Base-by-base conservation (phyloP, 1,140 invertebrate genomes). In the Spodoptera litura region DNA sequence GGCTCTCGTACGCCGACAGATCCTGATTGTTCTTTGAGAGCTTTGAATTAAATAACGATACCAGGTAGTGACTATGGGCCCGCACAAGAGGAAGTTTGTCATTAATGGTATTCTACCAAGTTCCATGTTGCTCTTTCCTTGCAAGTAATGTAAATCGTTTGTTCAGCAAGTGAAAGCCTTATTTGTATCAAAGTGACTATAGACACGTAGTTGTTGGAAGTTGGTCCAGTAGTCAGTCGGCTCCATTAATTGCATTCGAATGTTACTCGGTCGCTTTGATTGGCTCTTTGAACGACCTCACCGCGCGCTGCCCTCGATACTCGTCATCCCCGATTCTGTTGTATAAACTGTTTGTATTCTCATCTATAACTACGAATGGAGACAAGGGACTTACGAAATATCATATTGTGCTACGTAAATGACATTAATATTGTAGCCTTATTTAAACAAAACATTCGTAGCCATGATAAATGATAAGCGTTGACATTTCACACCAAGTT, bases 171-270 rank as follows among this genome's bases (percentile, higher is more conserved):
- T 44, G 6, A 44, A 44, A 44, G 38, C 6, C 38, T 44, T 44
- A 44, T 44, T 10, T 6, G 9, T 44, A 44, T 4, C 9, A 44
- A 3, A 8, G 38, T 44, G 38, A 44, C 38, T 44, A 10, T 2
- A 44, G 6, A 9, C 38, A 44, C 38, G 38, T 44, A 44, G 9
- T 31, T 44, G 38, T 44, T 6, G 38, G 35, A 2, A 8, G 38
- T 4, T 44, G 38, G 38, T 44, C 35, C 35, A 38, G 38, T 44
- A 27, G 44, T 52, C 44, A 15, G 35, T 13, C 4, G 12, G 49
- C 64, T 68, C 64, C 15, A 68, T 52, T 68, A 68, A 52, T 27
- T 52, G 11, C 64, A 68, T 68, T 68, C 44, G 51, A 68, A 27
- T 68, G 25, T 52, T 62, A 38, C 38, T 62, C n/a, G 11, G 4